Evolutionary conservation across 1,140 invertebrate species (phyloP), one percentile per base, ranked within the genome.

Genomic region (Drosophila setifemur): DNA sequence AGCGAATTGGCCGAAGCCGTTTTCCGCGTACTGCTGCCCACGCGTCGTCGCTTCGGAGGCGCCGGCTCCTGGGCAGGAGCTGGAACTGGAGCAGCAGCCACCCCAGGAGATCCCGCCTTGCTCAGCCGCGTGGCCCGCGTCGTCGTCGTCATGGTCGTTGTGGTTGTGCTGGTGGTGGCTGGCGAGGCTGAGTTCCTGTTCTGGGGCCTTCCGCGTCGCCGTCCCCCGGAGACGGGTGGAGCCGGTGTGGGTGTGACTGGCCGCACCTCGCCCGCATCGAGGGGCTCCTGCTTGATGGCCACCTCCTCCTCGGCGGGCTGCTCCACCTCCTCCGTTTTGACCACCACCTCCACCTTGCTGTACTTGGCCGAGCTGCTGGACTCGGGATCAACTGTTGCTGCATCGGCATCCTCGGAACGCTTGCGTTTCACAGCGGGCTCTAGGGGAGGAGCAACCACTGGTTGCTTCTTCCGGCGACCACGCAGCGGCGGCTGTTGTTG

Each of bases 71-170:
- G 60, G 4, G 64, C 50, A 7, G 40, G 29, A 8, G 61, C 23
- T 0, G 60, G n/a, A n/a, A n/a, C 47, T 4, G 60, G 43, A 2
- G 58, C 42, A 29, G 53, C 64, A 8, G 61, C 31, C 9, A 57
- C 26, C 1, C 68, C 63, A 11, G 88, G 85, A 1, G 88, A 90
- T 12, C 66, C 77, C 4, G 70, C 72, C 50, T 90, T 89, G 28
- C 70, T 88, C 4, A 83, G 69, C 0, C 88, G 77, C 4, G 88
- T 89, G 21, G 88, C 73, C 1, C 88, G 81, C 19, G 88, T 89
- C 2, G 37, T 50, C 39, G 72, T 8, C 26, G 69, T 19, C 3
- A 25, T 11, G 28, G 40, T 12, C 8, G n/a, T n/a, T n/a, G n/a
- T n/a, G n/a, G n/a, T n/a, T n/a, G n/a, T n/a, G 49, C 37, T 7